Conservation (phyloP, 2,113 vertebrate species). For the Python bivittatus region DNA sequence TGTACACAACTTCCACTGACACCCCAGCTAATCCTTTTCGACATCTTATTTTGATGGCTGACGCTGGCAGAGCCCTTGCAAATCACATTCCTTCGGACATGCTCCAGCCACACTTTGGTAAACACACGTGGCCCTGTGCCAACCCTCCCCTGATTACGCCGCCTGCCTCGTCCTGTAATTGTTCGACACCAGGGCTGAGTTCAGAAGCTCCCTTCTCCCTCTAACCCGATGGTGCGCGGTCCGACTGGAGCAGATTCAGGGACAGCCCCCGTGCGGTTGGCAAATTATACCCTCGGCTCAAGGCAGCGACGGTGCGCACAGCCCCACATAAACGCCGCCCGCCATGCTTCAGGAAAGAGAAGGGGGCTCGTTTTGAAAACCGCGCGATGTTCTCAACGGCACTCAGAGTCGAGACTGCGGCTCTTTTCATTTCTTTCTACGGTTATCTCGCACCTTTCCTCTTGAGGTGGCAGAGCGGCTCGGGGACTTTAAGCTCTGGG, state of each 20-base stretch:
- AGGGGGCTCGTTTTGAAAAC: background rate
- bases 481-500: background rate
- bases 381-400: background rate
- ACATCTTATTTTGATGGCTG: background rate
- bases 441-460: background rate
- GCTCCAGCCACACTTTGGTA: fast-evolving
- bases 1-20: background rate
- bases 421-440: background rate
- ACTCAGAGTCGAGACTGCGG: background rate
- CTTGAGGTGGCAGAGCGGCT: background rate
- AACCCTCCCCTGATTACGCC: background rate
- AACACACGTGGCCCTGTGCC: background rate
- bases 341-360: constrained; percentile 8
- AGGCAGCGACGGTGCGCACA: background rate
- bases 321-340: background rate
- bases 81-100: background rate
- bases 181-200: background rate
- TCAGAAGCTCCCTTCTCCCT: background rate
- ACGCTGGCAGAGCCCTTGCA: background rate
- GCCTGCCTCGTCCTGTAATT: background rate
- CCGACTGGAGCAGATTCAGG: background rate
- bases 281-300: background rate
- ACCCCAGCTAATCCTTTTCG: background rate
- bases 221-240: fast-evolving
- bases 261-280: background rate